Conservation (phyloP, 2,888 invertebrate species). For the Plebejus melissa region DNA sequence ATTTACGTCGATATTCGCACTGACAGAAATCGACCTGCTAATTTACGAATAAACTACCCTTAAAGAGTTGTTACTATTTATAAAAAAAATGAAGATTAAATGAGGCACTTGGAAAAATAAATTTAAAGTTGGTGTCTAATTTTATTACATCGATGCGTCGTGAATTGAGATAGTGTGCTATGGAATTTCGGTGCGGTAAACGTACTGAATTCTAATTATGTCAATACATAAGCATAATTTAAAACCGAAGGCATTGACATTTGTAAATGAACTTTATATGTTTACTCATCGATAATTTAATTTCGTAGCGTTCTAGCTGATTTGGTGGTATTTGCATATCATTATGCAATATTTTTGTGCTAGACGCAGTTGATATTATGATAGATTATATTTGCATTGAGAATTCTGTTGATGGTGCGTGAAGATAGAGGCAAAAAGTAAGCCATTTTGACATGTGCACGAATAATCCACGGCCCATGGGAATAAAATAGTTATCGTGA, state of each 20-base stretch:
- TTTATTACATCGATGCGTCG: constrained; percentile 6
- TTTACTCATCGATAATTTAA: constrained; percentile 9
- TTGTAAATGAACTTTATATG: constrained; percentile 29
- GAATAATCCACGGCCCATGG: not conserved
- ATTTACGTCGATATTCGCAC: too few species aligned
- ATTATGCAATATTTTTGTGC: not conserved
- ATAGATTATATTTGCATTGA: not conserved
- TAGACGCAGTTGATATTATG: not conserved
- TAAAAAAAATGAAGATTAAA: not conserved
- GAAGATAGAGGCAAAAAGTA: not conserved
- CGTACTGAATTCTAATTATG: constrained; percentile 28
- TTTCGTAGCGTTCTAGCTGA: constrained; percentile 19
- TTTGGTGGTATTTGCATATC: constrained; percentile 18
- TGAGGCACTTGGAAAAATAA: not conserved
- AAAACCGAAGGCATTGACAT: constrained; percentile 28
- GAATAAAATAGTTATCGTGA: not conserved
- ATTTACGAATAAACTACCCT: too few species aligned
- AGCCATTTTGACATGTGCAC: not conserved
- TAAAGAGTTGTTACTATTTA: not conserved
- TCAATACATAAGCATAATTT: constrained; percentile 25
- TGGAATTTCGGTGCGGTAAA: not conserved
- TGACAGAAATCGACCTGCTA: too few species aligned
- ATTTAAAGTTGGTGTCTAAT: not conserved
- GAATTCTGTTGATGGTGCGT: not conserved
- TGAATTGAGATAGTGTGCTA: not conserved